A percentile compares a stretch with the other conserved stretches of the same genome.
Evolutionary conservation across 2,797 vertebrate species (phyloP).

Genomic region (Leptoclinus maculatus): DNA sequence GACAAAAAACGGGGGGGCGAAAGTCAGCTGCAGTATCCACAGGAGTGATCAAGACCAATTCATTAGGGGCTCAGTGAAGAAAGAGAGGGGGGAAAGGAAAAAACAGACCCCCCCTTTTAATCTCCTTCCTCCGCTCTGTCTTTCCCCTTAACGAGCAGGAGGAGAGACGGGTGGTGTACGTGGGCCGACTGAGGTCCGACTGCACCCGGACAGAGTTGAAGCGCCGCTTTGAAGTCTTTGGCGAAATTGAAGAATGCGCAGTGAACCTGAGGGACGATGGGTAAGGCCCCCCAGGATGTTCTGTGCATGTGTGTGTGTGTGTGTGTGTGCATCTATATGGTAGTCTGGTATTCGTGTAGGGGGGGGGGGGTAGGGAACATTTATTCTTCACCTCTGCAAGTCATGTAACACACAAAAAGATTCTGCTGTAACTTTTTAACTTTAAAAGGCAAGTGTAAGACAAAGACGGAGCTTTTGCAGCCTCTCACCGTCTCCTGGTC

Average conservation of each 20-base stretch:
- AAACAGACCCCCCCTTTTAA: conserved; percentile 64
- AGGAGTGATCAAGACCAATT: conserved; percentile 75
- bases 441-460: conserved; percentile 33
- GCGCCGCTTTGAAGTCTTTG: conserved; percentile 98
- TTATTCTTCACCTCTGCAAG: conserved; percentile 4
- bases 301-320: conserved; percentile 24
- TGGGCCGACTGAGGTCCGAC: conserved; percentile 94
- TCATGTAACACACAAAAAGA: background rate
- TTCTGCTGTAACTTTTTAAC: conserved; percentile 28
- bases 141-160: conserved; percentile 87
- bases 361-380: background rate
- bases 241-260: conserved; percentile 98
- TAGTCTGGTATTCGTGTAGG: conserved; percentile 6
- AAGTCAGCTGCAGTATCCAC: conserved; percentile 65
- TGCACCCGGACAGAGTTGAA: conserved; percentile 94
- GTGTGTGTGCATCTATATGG: conserved; percentile 26
- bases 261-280: conserved; percentile 96
- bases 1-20: conserved; percentile 27
- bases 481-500: conserved; percentile 45
- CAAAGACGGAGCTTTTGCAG: conserved; percentile 47
- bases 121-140: conserved; percentile 62
- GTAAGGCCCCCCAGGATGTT: conserved; percentile 82
- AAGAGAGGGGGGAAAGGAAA: conserved; percentile 47
- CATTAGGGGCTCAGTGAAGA: conserved; percentile 69
- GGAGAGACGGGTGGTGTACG: conserved; percentile 96